Percentiles rank a stretch among this genome's conserved stretches.
Conservation (phyloP, 2,888 invertebrate genomes). For the Amblyteles armatorius region DNA sequence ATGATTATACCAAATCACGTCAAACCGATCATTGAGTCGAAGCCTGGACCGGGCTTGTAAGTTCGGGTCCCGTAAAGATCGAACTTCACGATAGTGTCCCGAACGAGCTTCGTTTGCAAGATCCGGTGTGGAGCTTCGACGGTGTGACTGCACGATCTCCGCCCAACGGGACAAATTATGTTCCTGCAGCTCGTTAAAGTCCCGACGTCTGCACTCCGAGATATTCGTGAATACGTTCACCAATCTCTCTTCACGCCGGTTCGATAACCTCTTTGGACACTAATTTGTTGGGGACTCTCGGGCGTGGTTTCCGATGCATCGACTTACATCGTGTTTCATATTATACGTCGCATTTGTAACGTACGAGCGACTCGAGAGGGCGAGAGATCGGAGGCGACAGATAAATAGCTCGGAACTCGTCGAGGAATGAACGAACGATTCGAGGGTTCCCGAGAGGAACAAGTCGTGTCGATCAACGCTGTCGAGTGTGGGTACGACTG, state of each 20-base stretch:
- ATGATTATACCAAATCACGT: constrained; percentile 40
- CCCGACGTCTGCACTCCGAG: background rate
- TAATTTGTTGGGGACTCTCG: constrained; percentile 50
- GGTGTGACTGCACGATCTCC: constrained; percentile 14
- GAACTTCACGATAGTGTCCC: constrained; percentile 11
- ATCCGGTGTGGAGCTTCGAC: constrained; percentile 12
- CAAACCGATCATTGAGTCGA: constrained; percentile 29
- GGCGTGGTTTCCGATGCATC: background rate
- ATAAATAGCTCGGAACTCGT: background rate
- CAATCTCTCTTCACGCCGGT: constrained; percentile 38
- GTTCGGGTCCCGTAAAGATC: constrained; percentile 20
- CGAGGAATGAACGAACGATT: background rate
- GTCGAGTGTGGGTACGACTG: background rate
- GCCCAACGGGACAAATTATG: constrained; percentile 50
- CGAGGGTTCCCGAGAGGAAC: background rate
- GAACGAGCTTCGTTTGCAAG: constrained; percentile 7
- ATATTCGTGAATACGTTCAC: background rate
- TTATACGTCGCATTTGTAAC: background rate
- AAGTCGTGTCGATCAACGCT: background rate
- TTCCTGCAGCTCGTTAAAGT: constrained; percentile 47
- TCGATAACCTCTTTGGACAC: constrained; percentile 62
- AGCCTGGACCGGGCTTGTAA: background rate
- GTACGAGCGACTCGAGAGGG: background rate
- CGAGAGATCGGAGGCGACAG: background rate
- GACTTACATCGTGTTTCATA: constrained; percentile 1